phyloP scores from a whole-genome alignment of 2,888 invertebrate genomes.

The Cactoblastis cactorum region DNA sequence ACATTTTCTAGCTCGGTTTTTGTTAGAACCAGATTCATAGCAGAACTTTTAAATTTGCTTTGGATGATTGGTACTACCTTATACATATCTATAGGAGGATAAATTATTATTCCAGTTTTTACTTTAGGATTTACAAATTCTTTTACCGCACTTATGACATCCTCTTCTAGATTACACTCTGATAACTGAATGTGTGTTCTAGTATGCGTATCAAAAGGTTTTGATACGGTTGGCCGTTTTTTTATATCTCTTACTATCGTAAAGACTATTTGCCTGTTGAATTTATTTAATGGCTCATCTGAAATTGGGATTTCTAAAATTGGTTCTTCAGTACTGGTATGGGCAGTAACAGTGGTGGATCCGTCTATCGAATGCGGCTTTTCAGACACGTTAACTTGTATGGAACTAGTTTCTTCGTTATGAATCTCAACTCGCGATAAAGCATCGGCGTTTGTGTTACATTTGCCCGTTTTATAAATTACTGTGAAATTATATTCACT shows the following conservation, averaged over 20 bases:
- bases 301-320: slow-evolving; percentile 18
- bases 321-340: background rate
- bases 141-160: slow-evolving; percentile 15
- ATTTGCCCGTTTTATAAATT: slow-evolving; percentile 31
- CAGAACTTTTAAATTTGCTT: slow-evolving; percentile 17
- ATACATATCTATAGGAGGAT: slow-evolving; percentile 14
- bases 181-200: slow-evolving; percentile 17
- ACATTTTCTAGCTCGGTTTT: slow-evolving; percentile 19
- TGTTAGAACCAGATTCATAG: slow-evolving; percentile 17
- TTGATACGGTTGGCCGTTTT: slow-evolving; percentile 6
- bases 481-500: slow-evolving; percentile 31
- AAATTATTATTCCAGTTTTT: slow-evolving; percentile 16
- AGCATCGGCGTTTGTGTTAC: slow-evolving; percentile 31
- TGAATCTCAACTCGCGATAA: slow-evolving; percentile 20
- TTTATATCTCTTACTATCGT: too few species aligned
- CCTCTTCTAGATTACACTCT: slow-evolving; percentile 16
- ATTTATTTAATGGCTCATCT: slow-evolving; percentile 20
- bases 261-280: too few species aligned
- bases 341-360: too few species aligned
- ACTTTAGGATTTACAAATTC: slow-evolving; percentile 17
- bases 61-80: slow-evolving; percentile 19
- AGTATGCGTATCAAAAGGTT: slow-evolving; percentile 20
- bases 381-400: background rate
- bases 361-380: too few species aligned
- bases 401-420: slow-evolving; percentile 10